A percentile compares a stretch with the other conserved stretches of the same genome.
These are phyloP conservation scores for roundworm (Caenorhabditis elegans) DNA, from an alignment of 1,140 invertebrate species.

Conservation along the genomic window WBcel235 BX284605.5:9785001-9785500, in stretches of 20 bases:
- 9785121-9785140: constrained; percentile 84
- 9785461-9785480: constrained; percentile 81
- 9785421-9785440: constrained; percentile 87
- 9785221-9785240: constrained; percentile 77
- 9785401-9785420: constrained; percentile 65
- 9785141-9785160: constrained; percentile 78
- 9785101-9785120: constrained; percentile 79
- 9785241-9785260: constrained; percentile 80
- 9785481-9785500: constrained; percentile 76
- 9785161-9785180: constrained; percentile 75
- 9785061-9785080: constrained; percentile 75
- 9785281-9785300: constrained; percentile 78
- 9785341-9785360: constrained; percentile 74
- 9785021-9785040: constrained; percentile 73
- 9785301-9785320: constrained; percentile 81
- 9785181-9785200: constrained; percentile 77
- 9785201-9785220: constrained; percentile 74
- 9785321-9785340: constrained; percentile 83
- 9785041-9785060: constrained; percentile 71
- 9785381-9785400: constrained; percentile 74
- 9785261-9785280: constrained; percentile 84
- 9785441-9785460: constrained; percentile 87
- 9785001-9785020: constrained; percentile 75
- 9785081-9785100: constrained; percentile 81
- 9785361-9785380: constrained; percentile 83